Evolutionary conservation across 2,113 vertebrate species (phyloP), one percentile per base, ranked within the genome.

Genomic region (Pangasianodon gigas): DNA sequence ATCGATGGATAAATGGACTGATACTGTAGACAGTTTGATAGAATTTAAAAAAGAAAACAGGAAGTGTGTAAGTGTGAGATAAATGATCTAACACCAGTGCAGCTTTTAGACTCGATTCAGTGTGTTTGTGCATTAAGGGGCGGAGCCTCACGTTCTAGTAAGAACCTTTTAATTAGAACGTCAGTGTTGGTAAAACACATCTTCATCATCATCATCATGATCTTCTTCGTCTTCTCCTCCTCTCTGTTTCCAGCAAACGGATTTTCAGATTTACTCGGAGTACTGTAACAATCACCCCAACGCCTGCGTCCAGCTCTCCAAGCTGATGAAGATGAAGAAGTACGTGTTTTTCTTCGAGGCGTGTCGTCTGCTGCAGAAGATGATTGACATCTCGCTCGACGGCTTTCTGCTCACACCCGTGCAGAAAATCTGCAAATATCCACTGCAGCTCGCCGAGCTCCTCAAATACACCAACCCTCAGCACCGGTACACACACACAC

Each of bases 371-470:
- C 97, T 99, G 32, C 98, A 98, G 93, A 98, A 96, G 92, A 99
- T 99, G 98, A 99, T 99, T 0, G 97, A 98, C 95, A 99, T 99
- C 92, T 99, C 98, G 2, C 91, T 99, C 92, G 97, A 99, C 0
- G 98, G 98, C 14, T 99, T 99, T 94, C 94, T 99, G 93, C 97
- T 99, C 90, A 99, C 97, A 0, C 98, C 98, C 0, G 98, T 99
- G 85, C 98, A 99, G 95, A 99, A 99, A 93, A 99, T 99, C 95
- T 99, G 98, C 97, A 99, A 99, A 92, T 99, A 99, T 51, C 98
- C 98, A 0, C 95, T 99, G 88, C 98, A 99, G 82, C 95, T 99
- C 93, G 98, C 98, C 0, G 98, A 99, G 89, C 96, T 99, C 91
- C 97, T 99, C 90, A 99, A 99, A 89, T 99, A 99, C 93, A 99